phyloP scores from a whole-genome alignment of 2,888 invertebrate species.

The Podabrus alpinus region DNA sequence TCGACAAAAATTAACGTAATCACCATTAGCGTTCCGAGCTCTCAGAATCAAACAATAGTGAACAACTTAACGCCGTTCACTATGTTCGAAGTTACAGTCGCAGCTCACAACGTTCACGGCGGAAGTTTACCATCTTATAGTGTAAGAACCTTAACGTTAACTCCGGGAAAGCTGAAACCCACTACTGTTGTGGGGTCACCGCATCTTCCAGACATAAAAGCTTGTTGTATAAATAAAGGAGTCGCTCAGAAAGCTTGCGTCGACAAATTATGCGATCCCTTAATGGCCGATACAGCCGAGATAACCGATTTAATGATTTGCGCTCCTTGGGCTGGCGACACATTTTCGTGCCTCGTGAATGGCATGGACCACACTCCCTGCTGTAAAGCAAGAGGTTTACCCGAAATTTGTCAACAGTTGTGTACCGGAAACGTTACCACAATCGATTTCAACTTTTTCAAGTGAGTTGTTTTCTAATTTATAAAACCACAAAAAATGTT shows the following conservation, averaged over 20 bases:
- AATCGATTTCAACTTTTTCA: constrained; percentile 81
- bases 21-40: constrained; percentile 63
- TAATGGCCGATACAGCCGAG: constrained; percentile 55
- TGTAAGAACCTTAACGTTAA: constrained; percentile 72
- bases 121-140: constrained; percentile 76
- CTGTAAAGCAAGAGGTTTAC: constrained; percentile 75
- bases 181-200: constrained; percentile 65
- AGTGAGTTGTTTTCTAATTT: constrained; percentile 63
- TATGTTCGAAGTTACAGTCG: constrained; percentile 81
- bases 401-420: constrained; percentile 73
- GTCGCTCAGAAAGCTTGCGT: constrained; percentile 76
- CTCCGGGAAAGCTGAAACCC: constrained; percentile 66
- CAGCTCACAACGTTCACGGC: constrained; percentile 74
- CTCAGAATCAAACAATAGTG: constrained; percentile 63
- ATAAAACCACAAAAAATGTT: background rate
- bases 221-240: constrained; percentile 73
- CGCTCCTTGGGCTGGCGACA: constrained; percentile 83
- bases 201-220: constrained; percentile 70
- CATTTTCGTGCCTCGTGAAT: constrained; percentile 79
- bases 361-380: constrained; percentile 82
- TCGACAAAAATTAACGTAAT: constrained; percentile 53
- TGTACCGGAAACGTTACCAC: constrained; percentile 80
- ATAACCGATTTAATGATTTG: constrained; percentile 87
- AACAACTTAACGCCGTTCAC: constrained; percentile 74
- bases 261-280: constrained; percentile 80